Percentiles rank a stretch among this genome's conserved stretches.
Conservation (phyloP, 2,888 invertebrate species). For the Folsomia manolachei region DNA sequence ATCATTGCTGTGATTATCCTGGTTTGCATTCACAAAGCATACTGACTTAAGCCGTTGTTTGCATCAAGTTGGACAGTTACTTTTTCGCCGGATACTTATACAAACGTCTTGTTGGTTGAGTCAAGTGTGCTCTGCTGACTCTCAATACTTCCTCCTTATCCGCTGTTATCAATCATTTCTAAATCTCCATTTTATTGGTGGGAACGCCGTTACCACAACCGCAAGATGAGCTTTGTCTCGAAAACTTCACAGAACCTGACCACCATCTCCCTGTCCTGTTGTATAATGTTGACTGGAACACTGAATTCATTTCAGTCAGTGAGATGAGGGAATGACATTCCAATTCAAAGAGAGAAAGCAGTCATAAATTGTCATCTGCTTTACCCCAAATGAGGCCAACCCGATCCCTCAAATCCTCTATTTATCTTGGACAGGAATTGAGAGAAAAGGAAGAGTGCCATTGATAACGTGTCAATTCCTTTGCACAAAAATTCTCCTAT, state of each 20-base stretch:
- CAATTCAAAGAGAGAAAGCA: not conserved
- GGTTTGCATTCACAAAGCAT: too few relatives aligned
- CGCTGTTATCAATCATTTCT: conserved; percentile 3
- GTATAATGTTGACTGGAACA: not conserved
- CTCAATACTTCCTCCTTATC: too few relatives aligned
- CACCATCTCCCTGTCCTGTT: not conserved
- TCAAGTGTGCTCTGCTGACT: too few relatives aligned
- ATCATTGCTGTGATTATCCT: too few relatives aligned
- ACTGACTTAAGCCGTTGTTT: too few relatives aligned
- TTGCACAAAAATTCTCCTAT: not conserved
- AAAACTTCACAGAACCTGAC: not conserved
- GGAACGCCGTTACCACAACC: not conserved
- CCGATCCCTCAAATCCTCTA: not conserved
- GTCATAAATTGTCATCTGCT: not conserved
- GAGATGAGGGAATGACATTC: not conserved
- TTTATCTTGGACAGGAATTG: not conserved
- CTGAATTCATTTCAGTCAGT: not conserved
- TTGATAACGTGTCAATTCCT: not conserved
- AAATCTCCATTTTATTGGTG: conserved; percentile 1
- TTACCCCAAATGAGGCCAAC: not conserved
- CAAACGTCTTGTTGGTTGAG: too few relatives aligned
- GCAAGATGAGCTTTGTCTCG: not conserved
- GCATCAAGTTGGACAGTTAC: too few relatives aligned
- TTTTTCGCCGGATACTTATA: too few relatives aligned
- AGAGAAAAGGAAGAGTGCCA: not conserved